These are phyloP conservation scores for Amblyopsis rosae DNA, from an alignment of 2,113 vertebrate genomes.

Conservation along the genomic window DNA sequence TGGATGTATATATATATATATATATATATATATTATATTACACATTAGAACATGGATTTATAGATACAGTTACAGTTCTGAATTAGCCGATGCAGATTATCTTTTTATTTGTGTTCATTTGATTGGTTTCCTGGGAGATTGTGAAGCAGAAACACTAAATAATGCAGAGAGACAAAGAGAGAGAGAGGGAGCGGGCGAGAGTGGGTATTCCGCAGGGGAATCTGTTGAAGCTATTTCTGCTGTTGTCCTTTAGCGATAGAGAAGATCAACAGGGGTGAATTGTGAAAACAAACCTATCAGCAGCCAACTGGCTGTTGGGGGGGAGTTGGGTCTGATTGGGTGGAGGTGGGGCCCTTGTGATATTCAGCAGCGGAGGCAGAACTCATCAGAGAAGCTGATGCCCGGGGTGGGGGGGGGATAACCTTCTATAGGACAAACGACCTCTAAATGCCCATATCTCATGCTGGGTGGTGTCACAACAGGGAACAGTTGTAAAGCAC, in stretches of 20 bases:
- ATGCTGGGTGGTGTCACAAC: no score
- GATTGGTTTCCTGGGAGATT: constrained; percentile 35
- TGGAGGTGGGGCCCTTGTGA: constrained; percentile 36
- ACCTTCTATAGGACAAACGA: no score
- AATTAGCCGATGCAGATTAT: constrained; percentile 14
- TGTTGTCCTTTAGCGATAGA: constrained; percentile 2
- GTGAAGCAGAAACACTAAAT: constrained; percentile 19
- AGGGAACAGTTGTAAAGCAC: no score
- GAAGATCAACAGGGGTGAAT: background rate
- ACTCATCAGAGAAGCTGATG: constrained; percentile 39
- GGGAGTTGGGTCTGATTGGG: constrained; percentile 1
- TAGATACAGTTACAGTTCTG: no score
- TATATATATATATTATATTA: no score
- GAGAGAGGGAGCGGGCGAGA: background rate
- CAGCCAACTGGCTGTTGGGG: background rate
- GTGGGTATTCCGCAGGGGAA: background rate
- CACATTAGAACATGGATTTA: no score
- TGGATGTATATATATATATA: no score
- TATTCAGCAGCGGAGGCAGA: constrained; percentile 17
- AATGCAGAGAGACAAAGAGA: constrained; percentile 23
- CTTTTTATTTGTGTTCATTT: constrained; percentile 2
- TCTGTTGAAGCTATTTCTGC: background rate
- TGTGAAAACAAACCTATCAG: background rate
- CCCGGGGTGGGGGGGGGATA: no score
- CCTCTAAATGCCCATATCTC: no score